phyloP scores from a whole-genome alignment of 2,888 invertebrate genomes.

The Poecilus cupreus region DNA sequence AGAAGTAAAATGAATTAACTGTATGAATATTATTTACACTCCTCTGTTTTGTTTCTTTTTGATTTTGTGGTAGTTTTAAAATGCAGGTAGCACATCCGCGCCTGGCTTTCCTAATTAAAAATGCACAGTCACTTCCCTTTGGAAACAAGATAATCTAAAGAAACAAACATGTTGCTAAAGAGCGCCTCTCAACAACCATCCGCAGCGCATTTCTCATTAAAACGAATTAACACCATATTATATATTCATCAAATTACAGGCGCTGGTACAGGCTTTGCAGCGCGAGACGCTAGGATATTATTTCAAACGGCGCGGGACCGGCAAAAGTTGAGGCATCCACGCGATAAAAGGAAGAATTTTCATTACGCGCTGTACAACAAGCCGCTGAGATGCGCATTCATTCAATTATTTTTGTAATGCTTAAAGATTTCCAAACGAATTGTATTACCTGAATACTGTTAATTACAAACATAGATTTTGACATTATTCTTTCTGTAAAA shows the following conservation, averaged over 20 bases:
- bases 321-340: neutral
- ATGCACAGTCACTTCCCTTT: neutral
- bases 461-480: too few relatives aligned
- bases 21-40: too few relatives aligned
- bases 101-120: neutral
- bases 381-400: neutral
- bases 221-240: conserved; percentile 46
- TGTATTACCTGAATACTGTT: too few relatives aligned
- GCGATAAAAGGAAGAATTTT: conserved; percentile 26
- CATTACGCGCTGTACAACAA: neutral
- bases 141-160: conserved; percentile 17
- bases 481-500: too few relatives aligned
- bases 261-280: neutral
- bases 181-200: neutral
- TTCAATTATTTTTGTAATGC: neutral
- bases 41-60: too few relatives aligned
- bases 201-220: conserved; percentile 36
- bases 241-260: conserved; percentile 42
- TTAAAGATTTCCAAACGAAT: neutral
- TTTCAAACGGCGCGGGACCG: conserved; percentile 16
- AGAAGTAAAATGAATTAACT: too few relatives aligned
- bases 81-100: too few relatives aligned
- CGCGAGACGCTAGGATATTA: neutral
- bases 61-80: too few relatives aligned
- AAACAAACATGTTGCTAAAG: conserved; percentile 1